Evolutionary conservation across 2,888 invertebrate species (phyloP), one percentile per base, ranked within the genome.

Genomic region (Cetonia aurata): DNA sequence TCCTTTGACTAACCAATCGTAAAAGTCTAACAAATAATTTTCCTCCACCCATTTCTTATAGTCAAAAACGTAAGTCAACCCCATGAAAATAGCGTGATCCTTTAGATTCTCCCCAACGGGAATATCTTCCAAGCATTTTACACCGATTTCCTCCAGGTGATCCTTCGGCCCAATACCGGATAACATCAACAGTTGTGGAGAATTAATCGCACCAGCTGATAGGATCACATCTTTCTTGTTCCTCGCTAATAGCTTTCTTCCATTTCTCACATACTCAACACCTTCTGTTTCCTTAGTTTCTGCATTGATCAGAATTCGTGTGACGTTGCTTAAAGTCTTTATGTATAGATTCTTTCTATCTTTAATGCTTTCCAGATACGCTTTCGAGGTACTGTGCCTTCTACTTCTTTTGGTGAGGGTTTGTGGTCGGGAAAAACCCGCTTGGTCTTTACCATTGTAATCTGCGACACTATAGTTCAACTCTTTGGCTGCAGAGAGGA

Each of bases 211-310:
- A 2, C 90, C 90, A 6, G 87, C 88, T 56, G 91, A 89, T 46
- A 94, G 75, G 70, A 95, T 92, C 0, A 94, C 89, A 83, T 93
- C 93, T 78, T 89, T 91, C 44, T 84, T 88, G 1, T 91, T 91
- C 75, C 86, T 82, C 56, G 90, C 87, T 75, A 85, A 86, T 71
- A 85, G 86, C 72, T 84, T 85, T 55, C 79, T 84, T 4, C 86
- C 86, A 37, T 84, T 60, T 48, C 6, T 78, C 75, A n/a, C 73
- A 71, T 46, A 79, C 68, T 85, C 81, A 0, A 87, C 86, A 0
- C 86, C 86, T 25, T 79, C 75, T 1, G 86, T 86, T 44, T 78
- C 76, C 71, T 84, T 85, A 6, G 81, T 80, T 1, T 68, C 66
- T 0, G 76, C 76, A 67, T 84, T 86, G 52, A 90, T 86, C 1